Evolutionary conservation across 2,888 invertebrate genomes (phyloP), one percentile per base, ranked within the genome.

Genomic region (Axea sp.): DNA sequence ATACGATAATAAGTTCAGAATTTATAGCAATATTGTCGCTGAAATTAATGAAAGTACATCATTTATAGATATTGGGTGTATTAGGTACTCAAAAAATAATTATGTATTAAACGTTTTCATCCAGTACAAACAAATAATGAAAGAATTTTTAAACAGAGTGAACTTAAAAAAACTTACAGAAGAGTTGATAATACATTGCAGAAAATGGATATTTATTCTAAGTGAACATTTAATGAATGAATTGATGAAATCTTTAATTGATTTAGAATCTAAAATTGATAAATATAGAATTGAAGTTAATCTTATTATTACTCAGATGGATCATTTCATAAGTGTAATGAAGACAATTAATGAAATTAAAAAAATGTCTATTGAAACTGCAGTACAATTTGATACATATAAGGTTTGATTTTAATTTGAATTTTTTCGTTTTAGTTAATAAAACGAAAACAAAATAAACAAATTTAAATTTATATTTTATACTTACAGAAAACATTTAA

Each of bases 321-420:
- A 94, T 51, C 92, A 94, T 80, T 95, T 97, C 83, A 97, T 95
- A 86, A 88, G 92, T 67, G 94, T 97, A 1, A 93, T 97, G 92
- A 93, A 93, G 75, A 93, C 95, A 0, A 96, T 97, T 68, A 89
- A 92, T 0, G 91, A 90, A 26, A 92, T 96, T 35, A 92, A 94
- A 80, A 91, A 92, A 60, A 91, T 92, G 86, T 94, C 95, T 0
- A 89, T 96, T 47, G 92, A 93, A 1, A 92, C 94, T 0, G 96
- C 97, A 86, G 90, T 94, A 35, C 91, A 91, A 80, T 95, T 93
- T 80, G 89, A 90, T 24, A 92, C 92, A 5, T 86, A 82, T 43
- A 83, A 87, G 77, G 86, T 86, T n/a, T 2, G 19, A 37, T 43
- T 53, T 33, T 15, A 9, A 4, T 24, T 28, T n/a, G n/a, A 28